phyloP scores from a whole-genome alignment of 2,113 vertebrate species.

The Cinclus cinclus region DNA sequence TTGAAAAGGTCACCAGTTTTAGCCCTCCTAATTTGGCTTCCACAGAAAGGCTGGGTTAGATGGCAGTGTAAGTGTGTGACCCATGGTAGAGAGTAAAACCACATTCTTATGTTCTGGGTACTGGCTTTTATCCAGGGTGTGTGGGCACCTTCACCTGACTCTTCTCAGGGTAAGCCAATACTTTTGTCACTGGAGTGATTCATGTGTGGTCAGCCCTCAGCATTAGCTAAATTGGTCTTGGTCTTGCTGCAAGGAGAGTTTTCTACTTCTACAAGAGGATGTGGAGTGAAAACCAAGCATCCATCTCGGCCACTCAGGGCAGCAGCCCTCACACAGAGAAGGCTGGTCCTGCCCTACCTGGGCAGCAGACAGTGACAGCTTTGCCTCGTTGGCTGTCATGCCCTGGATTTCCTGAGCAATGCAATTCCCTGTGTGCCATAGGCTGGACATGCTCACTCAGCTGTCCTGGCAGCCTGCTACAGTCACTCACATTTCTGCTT shows the following conservation, averaged over 20 bases:
- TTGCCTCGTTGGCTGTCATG: background rate
- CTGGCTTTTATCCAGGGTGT: background rate
- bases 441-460: background rate
- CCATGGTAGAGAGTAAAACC: background rate
- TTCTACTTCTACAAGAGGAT: background rate
- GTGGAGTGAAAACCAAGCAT: background rate
- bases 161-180: background rate
- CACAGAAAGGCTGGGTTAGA: background rate
- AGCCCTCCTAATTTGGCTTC: background rate
- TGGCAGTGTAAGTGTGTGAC: background rate
- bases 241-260: background rate
- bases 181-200: background rate
- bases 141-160: background rate
- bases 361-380: background rate
- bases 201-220: background rate
- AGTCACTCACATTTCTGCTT: background rate
- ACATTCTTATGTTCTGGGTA: background rate
- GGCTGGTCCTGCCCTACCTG: background rate
- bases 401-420: background rate
- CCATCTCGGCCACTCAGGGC: background rate
- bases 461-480: background rate
- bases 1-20: background rate
- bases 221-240: background rate
- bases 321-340: background rate
- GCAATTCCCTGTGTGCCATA: rapidly evolving